Conservation (phyloP, 2,888 invertebrate species). For the Pegoplata infirma region DNA sequence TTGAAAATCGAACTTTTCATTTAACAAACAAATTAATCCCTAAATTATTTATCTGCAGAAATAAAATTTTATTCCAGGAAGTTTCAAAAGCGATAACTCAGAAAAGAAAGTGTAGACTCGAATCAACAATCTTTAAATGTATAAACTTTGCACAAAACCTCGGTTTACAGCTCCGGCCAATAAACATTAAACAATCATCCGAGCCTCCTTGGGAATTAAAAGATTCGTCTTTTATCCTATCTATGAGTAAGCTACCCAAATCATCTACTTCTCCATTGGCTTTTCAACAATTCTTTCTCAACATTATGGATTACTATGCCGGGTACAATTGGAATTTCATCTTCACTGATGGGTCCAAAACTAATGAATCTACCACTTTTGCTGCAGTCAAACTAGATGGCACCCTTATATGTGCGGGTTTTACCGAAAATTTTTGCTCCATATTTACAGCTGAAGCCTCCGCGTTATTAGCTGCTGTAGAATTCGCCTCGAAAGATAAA, state of each 20-base stretch:
- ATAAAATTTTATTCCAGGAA: neutral
- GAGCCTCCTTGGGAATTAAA: neutral
- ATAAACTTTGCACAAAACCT: neutral
- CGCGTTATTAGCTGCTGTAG: neutral
- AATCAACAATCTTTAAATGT: neutral
- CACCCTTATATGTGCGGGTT: neutral
- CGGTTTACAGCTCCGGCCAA: neutral
- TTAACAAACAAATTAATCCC: neutral
- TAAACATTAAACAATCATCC: neutral
- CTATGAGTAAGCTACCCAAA: neutral
- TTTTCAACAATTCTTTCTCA: neutral
- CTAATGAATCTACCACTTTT: neutral
- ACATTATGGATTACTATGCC: neutral
- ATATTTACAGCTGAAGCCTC: neutral
- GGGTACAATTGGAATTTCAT: neutral
- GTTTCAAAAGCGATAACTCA: neutral
- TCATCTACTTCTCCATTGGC: neutral
- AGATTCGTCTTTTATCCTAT: neutral
- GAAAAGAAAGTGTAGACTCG: neutral
- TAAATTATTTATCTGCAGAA: neutral
- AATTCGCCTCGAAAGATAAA: neutral
- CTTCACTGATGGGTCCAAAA: neutral
- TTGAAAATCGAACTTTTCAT: neutral
- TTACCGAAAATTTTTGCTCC: neutral
- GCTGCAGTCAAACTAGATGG: neutral